Evolutionary conservation across 2,113 vertebrate genomes (phyloP), one percentile per base, ranked within the genome.

Genomic region (Cyrtonyx montezumae): DNA sequence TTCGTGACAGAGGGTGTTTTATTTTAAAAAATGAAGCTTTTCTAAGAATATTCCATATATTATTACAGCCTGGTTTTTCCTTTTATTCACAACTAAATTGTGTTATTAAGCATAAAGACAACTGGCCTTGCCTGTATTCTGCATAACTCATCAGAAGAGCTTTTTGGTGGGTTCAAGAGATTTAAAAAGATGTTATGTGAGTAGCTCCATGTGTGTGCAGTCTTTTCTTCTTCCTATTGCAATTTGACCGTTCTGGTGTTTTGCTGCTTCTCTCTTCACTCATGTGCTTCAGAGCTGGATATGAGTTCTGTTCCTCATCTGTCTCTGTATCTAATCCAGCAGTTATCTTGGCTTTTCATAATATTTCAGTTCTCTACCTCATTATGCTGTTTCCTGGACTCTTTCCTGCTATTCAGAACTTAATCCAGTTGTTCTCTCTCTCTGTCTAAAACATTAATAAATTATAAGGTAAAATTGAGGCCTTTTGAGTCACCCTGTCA

Each of bases 351-450:
- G 42, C 69, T 48, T 20, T 70, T 94, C 53, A 79, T 78, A 91
- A 68, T 78, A 90, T 76, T 86, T 93, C 79, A 79, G 51, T 69
- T 90, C 63, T 86, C 76, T 94, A 71, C 69, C 87, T 95, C 85
- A 90, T 95, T 95, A 53, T 95, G 74, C 76, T 59, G 37, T 86
- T 95, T 96, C 61, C 79, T 85, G 67, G 81, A 79, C 78, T 85
- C 59, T 84, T 84, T 93, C 81, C 87, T 91, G 77, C 85, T 81
- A 67, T 78, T 88, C 68, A 83, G 56, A 90, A 63, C 61, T 46
- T 61, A 83, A 87, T 80, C 43, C 19, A 67, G 71, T 75, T 32
- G 56, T 82, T 86, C 43, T 49, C 42, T 84, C 23, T 73, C 42
- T 84, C 23, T 73, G 42, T 79, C 55, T 93, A 25, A 87, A 55